Conservation (phyloP, 2,113 vertebrate species). For the Muscicapa adusta region DNA sequence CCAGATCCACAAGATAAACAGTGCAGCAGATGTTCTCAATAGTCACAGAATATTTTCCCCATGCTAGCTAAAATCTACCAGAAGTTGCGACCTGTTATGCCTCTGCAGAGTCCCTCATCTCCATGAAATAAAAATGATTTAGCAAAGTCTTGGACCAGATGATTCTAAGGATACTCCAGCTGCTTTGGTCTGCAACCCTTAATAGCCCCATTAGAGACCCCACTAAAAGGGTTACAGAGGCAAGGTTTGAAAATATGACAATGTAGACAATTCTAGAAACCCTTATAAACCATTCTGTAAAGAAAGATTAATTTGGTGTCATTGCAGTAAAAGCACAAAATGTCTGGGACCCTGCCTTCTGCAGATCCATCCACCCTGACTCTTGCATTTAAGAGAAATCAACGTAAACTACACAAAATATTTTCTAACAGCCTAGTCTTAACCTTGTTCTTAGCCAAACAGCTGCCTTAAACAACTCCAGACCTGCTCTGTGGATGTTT, state of each 20-base stretch:
- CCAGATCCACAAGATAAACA: not conserved
- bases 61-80: not conserved
- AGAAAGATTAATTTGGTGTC: not conserved
- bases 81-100: not conserved
- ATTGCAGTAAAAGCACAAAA: not conserved
- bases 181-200: not conserved
- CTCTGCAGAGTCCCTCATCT: not conserved
- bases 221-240: not conserved
- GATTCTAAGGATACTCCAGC: not conserved
- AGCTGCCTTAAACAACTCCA: not conserved
- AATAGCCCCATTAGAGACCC: not conserved
- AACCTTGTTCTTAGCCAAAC: not conserved
- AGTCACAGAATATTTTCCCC: not conserved
- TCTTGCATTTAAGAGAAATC: not conserved
- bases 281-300: not conserved
- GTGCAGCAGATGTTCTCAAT: not conserved
- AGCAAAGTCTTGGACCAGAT: not conserved
- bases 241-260: not conserved
- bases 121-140: not conserved
- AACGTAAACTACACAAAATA: rapidly evolving
- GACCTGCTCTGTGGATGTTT: not conserved
- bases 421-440: not conserved
- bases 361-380: not conserved
- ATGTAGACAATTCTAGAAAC: not conserved
- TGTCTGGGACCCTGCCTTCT: not conserved